Evolutionary conservation across 1,140 invertebrate genomes (phyloP), one percentile per base, ranked within the genome.

Genomic region (Cepaea nemoralis): DNA sequence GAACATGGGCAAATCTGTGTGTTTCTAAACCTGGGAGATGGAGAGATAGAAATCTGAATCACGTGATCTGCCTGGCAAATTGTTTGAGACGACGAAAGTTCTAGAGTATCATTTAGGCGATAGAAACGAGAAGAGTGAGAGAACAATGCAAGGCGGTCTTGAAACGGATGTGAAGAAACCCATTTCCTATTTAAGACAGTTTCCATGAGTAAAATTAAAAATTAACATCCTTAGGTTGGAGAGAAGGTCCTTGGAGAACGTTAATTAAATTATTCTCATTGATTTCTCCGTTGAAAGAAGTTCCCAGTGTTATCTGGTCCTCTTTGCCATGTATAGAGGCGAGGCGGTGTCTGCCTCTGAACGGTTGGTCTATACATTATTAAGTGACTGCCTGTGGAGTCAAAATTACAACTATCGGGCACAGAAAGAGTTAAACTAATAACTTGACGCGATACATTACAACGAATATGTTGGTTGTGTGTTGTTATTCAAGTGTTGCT

Each of bases 21-120:
- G 37, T 24, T 35, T 39, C 12, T 14, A 69, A 39, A 16, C 27
- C 1, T 22, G 66, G 19, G 22, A 22, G 50, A 55, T 14, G 22
- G 50, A 14, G 50, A 2, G 50, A 55, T 24, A 19, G 50, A 40
- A 22, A 22, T 39, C 10, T 27, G 69, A 71, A 99, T 99, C 92
- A 99, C 99, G 90, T 98, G 99, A 0, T 99, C 99, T 91, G 98
- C 99, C 90, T 91, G 99, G 87, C 98, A 99, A 89, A 99, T 99
- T 79, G 98, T 99, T 6, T 98, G 98, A 0, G 94, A 97, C 66
- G 99, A 99, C 89, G 99, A 98, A 10, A 98, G 97, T 91, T 99
- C 99, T 83, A 92, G 99, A 63, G 99, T 99, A 99, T 98, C 98
- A 12, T 94, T 99, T 8, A 45, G 42, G 42, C 42, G 42, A 45